phyloP scores from a whole-genome alignment of 2,797 vertebrate genomes.

The Dryobates pubescens region DNA sequence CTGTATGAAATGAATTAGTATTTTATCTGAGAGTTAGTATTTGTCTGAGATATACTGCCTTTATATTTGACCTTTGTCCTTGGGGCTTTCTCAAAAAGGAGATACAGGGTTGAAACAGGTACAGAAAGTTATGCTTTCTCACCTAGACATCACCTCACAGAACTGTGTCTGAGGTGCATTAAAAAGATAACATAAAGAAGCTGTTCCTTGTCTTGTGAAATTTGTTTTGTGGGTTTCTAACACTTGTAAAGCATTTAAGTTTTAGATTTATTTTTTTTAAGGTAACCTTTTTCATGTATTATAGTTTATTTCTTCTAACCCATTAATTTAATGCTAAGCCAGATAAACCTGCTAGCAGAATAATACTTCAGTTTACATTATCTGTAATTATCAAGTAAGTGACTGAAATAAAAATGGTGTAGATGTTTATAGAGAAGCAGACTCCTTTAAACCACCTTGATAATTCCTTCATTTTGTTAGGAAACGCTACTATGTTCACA shows the following conservation, averaged over 20 bases:
- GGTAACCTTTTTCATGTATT: neutral
- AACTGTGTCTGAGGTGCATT: neutral
- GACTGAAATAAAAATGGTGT: neutral
- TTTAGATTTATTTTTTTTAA: neutral
- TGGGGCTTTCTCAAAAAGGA: neutral
- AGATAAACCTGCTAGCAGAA: neutral
- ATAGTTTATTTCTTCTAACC: neutral
- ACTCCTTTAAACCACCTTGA: neutral
- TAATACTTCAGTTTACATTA: neutral
- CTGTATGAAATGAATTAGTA: neutral
- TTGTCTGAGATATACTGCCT: neutral
- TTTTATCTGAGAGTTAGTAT: neutral
- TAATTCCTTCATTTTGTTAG: neutral
- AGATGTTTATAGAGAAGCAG: neutral
- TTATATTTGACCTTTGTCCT: neutral
- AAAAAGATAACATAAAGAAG: neutral
- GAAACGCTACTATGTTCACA: fast-evolving
- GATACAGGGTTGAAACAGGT: neutral
- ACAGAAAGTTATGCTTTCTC: neutral
- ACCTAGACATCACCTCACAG: neutral
- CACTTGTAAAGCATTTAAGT: neutral
- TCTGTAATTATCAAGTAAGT: neutral
- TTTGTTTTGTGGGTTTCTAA: neutral
- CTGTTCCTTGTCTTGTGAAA: neutral
- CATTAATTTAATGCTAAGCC: neutral